Evolutionary conservation across 2,888 invertebrate species (phyloP).

Genomic region (Zhengitettix transpicula): DNA sequence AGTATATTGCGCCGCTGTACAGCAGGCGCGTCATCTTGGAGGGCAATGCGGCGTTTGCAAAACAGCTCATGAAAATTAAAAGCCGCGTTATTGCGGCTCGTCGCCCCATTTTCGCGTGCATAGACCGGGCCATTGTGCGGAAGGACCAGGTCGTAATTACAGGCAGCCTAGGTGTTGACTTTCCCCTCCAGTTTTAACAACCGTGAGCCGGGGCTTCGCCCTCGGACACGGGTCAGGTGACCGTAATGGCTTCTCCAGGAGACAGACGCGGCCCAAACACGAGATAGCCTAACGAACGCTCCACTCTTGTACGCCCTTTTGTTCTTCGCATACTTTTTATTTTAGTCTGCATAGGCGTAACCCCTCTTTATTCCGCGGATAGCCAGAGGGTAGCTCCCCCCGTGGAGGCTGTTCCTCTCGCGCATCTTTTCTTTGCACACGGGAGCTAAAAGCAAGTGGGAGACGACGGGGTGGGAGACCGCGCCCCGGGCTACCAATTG

Average conservation of each 20-base stretch:
- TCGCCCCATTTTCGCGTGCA: neutral
- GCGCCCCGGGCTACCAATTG: neutral
- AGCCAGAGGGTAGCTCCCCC: neutral
- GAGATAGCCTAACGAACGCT: neutral
- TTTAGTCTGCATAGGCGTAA: neutral
- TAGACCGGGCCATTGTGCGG: too few relatives aligned
- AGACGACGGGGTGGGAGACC: neutral
- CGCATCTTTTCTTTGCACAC: neutral
- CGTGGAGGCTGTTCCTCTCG: neutral
- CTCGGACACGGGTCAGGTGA: neutral
- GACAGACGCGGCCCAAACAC: neutral
- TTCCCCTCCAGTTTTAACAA: neutral
- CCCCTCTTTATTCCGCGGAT: neutral
- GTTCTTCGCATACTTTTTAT: neutral
- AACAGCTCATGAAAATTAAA: neutral
- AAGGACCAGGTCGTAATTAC: neutral
- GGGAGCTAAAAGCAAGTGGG: neutral
- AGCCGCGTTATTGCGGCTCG: neutral
- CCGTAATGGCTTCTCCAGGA: neutral
- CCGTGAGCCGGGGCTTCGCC: neutral
- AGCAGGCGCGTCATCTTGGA: neutral
- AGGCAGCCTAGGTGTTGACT: neutral
- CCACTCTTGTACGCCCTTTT: neutral
- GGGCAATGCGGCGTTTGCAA: neutral
- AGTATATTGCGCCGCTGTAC: too few relatives aligned